These are phyloP conservation scores for Potamarius usumacintae DNA, from an alignment of 2,113 vertebrate genomes.

Conservation along the genomic window DNA sequence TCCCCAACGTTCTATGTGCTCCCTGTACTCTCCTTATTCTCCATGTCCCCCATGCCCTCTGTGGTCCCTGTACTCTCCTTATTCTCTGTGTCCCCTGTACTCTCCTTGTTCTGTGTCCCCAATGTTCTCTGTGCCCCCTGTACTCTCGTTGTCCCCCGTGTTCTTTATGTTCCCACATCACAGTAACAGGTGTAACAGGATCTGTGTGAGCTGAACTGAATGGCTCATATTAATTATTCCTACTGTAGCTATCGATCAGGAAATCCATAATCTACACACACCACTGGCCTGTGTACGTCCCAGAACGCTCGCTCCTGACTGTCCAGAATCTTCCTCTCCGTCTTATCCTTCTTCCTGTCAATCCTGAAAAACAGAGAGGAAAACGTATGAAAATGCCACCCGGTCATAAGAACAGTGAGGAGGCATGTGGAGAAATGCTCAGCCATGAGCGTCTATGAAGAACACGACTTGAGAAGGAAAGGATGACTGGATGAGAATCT, in stretches of 20 bases:
- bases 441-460: background rate
- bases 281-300: slow-evolving; percentile 93
- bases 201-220: background rate
- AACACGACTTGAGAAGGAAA: background rate
- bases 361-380: slow-evolving; percentile 75
- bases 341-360: slow-evolving; percentile 97
- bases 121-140: background rate
- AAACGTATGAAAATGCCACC: slow-evolving; percentile 19
- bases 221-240: background rate
- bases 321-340: slow-evolving; percentile 96
- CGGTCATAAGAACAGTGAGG: background rate
- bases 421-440: background rate
- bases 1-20: background rate
- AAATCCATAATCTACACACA: slow-evolving; percentile 53
- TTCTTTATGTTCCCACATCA: background rate
- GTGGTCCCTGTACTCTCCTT: background rate
- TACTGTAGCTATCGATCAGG: background rate
- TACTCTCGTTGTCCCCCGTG: background rate
- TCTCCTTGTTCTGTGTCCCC: background rate
- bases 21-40: background rate
- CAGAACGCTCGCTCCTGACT: slow-evolving; percentile 99
- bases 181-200: no score
- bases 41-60: background rate
- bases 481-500: background rate
- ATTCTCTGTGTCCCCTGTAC: background rate